Base-by-base conservation (phyloP, 2,888 invertebrate genomes). In the Microlaimidae sp. region DNA sequence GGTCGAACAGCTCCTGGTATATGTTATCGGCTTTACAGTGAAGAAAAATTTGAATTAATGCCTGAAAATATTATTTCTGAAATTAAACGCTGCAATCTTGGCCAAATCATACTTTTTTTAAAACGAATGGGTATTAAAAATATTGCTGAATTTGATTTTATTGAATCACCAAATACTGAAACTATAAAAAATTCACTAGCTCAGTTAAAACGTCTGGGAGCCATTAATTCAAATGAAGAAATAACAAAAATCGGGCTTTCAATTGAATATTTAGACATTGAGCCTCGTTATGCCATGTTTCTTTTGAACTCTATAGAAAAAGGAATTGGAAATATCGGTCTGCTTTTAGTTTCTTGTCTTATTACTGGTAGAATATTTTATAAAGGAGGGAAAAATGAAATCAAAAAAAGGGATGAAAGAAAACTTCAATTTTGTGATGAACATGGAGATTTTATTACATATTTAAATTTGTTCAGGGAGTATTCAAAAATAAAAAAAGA, bases 1-100 rank as follows among this genome's bases (percentile, higher is more conserved):
- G 73, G 73, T 17, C 59, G 73, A 53, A 70, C 67, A 4, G 62
- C 63, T 19, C 56, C 64, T 4, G 73, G 73, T 1, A 64, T 61
- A 53, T 72, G 71, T 57, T 71, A 62, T 59, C 60, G 71, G 27
- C 61, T 73, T 10, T 73, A 69, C 57, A 64, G 63, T 5, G 59
- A 67, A 49, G 59, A 60, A n/a, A 62, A 63, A 19, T 72, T 62
- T 57, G 52, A 63, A 5, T 52, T 57, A 3, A 69, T 72, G 69
- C 58, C 59, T 2, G 55, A 57, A 28, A 58, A 47, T 26, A 59
- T 64, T 21, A 57, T 60, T 26, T 71, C 73, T 29, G 73, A 73
- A 24, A 43, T 43, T 13, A n/a, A 10, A 43, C 45, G 45, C 21
- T 19, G 19, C 17, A 43, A 43, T 19, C 13, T 43, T n/a, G 45